Evolutionary conservation across 2,797 vertebrate genomes (phyloP).

Genomic region (Pempheris klunzingeri): DNA sequence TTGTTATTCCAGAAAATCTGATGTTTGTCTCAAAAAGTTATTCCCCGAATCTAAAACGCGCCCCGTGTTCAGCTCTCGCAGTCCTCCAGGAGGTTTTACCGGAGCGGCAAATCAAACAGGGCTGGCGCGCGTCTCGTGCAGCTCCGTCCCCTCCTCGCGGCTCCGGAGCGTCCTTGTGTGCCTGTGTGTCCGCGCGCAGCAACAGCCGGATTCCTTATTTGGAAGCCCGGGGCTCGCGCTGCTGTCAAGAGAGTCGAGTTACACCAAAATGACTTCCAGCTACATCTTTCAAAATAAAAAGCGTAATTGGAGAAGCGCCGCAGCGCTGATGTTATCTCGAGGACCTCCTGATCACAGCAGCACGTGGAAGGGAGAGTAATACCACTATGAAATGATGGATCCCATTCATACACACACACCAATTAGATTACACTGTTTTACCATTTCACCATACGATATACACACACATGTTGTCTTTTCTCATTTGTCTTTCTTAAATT

Average conservation of each 20-base stretch:
- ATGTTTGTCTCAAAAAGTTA: constrained; percentile 58
- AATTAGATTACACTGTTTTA: too few species aligned
- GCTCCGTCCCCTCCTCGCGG: constrained; percentile 69
- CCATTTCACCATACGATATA: too few species aligned
- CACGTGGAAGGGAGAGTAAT: background rate
- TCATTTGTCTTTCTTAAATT: background rate
- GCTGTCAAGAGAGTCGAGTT: constrained; percentile 59
- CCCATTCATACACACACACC: background rate
- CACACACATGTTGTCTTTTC: background rate
- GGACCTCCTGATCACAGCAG: background rate
- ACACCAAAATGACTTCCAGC: constrained; percentile 64
- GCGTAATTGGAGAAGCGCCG: background rate
- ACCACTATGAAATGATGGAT: background rate
- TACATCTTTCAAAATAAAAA: constrained; percentile 72
- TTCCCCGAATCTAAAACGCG: constrained; percentile 35
- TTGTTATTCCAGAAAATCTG: constrained; percentile 57
- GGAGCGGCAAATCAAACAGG: constrained; percentile 56
- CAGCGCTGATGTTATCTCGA: too few species aligned
- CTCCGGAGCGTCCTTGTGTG: constrained; percentile 75
- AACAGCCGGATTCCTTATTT: constrained; percentile 88
- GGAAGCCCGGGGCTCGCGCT: constrained; percentile 84
- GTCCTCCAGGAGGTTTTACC: constrained; percentile 42
- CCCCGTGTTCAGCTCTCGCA: background rate
- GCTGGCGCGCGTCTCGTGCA: constrained; percentile 66
- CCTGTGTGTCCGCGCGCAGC: constrained; percentile 76